Conservation (phyloP, 1,140 invertebrate species). For the Drosophila watanabei region DNA sequence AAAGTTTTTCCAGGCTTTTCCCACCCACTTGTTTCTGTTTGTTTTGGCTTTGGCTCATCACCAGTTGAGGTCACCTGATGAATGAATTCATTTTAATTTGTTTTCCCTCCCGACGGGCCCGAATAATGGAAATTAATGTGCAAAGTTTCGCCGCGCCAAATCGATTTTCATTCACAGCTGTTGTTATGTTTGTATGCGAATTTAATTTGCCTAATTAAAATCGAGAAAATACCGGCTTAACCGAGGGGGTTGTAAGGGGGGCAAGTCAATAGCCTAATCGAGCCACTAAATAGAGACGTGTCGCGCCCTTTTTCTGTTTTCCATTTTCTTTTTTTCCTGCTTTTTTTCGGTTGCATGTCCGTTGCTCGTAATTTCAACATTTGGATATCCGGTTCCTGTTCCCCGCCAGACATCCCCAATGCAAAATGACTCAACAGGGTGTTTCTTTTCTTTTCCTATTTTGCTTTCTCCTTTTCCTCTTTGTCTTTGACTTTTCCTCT, state of each 20-base stretch:
- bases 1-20: constrained; percentile 20
- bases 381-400: constrained; percentile 49
- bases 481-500: not conserved
- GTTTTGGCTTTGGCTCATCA: constrained; percentile 22
- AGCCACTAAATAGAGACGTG: constrained; percentile 39
- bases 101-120: constrained; percentile 27
- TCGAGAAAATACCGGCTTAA: constrained; percentile 10
- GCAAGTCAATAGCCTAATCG: constrained; percentile 56
- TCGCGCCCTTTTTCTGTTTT: constrained; percentile 17
- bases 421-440: constrained; percentile 40
- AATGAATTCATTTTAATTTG: constrained; percentile 55
- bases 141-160: constrained; percentile 30
- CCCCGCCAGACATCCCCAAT: constrained; percentile 23
- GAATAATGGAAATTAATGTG: constrained; percentile 50
- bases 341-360: constrained; percentile 37
- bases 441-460: constrained; percentile 14
- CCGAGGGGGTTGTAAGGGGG: not conserved
- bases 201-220: constrained; percentile 81
- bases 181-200: constrained; percentile 30
- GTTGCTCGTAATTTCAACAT: constrained; percentile 35
- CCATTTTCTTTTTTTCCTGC: not conserved
- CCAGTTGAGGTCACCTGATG: constrained; percentile 50
- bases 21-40: constrained; percentile 28
- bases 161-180: constrained; percentile 53
- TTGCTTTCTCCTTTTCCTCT: not conserved